A percentile compares a stretch with the other conserved stretches of the same genome.
Evolutionary conservation across 2,797 vertebrate species (phyloP).

Genomic region (Simalia tracyae): DNA sequence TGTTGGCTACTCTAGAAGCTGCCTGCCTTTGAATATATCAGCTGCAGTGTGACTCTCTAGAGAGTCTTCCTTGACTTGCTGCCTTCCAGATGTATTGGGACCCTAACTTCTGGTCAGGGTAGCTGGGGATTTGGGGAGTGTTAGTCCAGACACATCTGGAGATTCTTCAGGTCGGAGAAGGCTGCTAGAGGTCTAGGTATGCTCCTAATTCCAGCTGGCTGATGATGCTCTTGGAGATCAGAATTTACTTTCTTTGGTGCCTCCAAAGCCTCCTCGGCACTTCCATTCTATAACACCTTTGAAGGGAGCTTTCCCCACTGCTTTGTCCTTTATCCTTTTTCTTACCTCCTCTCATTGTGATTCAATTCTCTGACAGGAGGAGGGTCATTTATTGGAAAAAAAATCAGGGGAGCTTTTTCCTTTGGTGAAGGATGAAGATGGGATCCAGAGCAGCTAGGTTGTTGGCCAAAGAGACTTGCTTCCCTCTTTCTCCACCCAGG

Average conservation of each 20-base stretch:
- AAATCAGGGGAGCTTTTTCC: background rate
- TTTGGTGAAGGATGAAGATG: conserved; percentile 4
- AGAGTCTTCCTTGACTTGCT: background rate
- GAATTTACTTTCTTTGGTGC: background rate
- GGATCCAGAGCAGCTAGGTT: background rate
- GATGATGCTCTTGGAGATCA: background rate
- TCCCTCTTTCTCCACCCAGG: background rate
- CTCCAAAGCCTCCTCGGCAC: background rate
- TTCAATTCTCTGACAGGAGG: background rate
- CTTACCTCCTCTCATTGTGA: background rate
- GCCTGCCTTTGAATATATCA: background rate
- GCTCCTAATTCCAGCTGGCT: background rate
- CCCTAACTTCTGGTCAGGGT: background rate
- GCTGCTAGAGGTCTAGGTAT: background rate
- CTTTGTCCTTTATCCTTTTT: conserved; percentile 1
- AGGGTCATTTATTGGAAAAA: background rate
- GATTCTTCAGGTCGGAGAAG: background rate
- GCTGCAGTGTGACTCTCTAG: conserved; percentile 21
- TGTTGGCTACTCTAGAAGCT: conserved; percentile 17
- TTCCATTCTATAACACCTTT: background rate
- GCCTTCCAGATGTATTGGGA: background rate
- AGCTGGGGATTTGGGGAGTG: background rate
- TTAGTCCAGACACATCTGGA: background rate
- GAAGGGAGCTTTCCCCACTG: conserved; percentile 9
- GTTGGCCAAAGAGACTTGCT: background rate